Evolutionary conservation across 2,888 invertebrate genomes (phyloP), one percentile per base, ranked within the genome.

Genomic region (Melolontha melolontha): DNA sequence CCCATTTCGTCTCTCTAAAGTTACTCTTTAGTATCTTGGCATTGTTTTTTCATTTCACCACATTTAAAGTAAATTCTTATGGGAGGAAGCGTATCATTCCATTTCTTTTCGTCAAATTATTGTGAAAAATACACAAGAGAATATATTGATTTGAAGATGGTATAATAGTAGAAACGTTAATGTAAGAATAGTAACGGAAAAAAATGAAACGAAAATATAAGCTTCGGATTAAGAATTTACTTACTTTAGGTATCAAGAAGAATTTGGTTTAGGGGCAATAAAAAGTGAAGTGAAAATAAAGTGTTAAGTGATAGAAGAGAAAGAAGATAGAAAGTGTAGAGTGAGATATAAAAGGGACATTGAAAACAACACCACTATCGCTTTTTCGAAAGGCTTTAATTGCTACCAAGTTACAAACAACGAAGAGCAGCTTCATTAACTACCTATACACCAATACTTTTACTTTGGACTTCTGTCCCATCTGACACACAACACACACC

Each of bases 401-500:
- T 41, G 77, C 76, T 75, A 64, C 64, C 75, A 77, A 73, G 66
- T 74, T 77, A 78, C 77, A 78, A 76, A 78, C 76, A 78, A 76
- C 75, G 74, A 79, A 55, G 76, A 77, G 78, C 77, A 78, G 76
- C 77, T 77, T 77, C 47, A 67, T 51, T 17, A 17, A 22, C 51
- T 64, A 50, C 68, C 49, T 50, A 39, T 64, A 47, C 50, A 52
- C 22, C 52, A 42, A 14, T 67, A 42, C 41, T 41, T 50, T 57
- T 42, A 27, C 42, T 63, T 72, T 77, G 81, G 81, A 81, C 81
- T 77, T 77, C 81, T 82, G 83, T 83, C 83, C 83, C 83, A 83
- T 80, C 83, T 83, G 83, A 83, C 83, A 83, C 83, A 66, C 42
- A 41, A 83, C 83, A 66, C 42, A 27, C n/a, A n/a, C n/a, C n/a